Base-by-base conservation (phyloP, 2,888 invertebrate genomes). In the Tubulanus polymorphus region DNA sequence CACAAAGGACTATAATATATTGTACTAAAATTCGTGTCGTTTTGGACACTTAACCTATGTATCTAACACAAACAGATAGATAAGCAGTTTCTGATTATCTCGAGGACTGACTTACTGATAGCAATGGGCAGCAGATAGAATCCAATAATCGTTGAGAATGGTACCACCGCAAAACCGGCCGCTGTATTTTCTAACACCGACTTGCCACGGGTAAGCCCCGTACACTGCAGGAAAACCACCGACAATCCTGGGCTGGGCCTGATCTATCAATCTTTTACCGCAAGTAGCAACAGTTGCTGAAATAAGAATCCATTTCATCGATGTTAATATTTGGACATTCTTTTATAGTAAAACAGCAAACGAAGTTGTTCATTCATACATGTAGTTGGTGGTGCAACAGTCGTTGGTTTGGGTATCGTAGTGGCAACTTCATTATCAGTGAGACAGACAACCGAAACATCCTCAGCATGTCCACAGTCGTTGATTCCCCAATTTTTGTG, bases 351-450 rank as follows among this genome's bases (percentile, higher is more conserved):
- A n/a, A n/a, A n/a, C n/a, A n/a, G n/a, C n/a, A n/a, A n/a, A n/a
- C n/a, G n/a, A n/a, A n/a, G n/a, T n/a, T n/a, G n/a, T n/a, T n/a
- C n/a, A n/a, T n/a, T n/a, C n/a, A n/a, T n/a, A n/a, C n/a, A n/a
- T n/a, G 5, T 5, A 52, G 48, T 73, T 73, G 15, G 51, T 50
- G 15, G 90, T 82, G 2, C 85, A 85, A 1, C 86, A 88, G 70
- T 90, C 89, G 77, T 90, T 89, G 3, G 82, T 79, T 71, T 90
- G 89, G 57, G 85, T 84, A 72, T 89, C 90, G 72, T 89, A 88
- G 71, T 85, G 83, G 56, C 83, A 82, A 1, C 87, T 88, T 88
- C 88, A 89, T 6, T 83, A 81, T 76, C 83, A 83, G 67, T 86
- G 86, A 3, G 79, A 46, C 60, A 60, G 1, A 49, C 23, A 12